Conservation (phyloP, 2,888 invertebrate species). For the Dryobotodes eremita region DNA sequence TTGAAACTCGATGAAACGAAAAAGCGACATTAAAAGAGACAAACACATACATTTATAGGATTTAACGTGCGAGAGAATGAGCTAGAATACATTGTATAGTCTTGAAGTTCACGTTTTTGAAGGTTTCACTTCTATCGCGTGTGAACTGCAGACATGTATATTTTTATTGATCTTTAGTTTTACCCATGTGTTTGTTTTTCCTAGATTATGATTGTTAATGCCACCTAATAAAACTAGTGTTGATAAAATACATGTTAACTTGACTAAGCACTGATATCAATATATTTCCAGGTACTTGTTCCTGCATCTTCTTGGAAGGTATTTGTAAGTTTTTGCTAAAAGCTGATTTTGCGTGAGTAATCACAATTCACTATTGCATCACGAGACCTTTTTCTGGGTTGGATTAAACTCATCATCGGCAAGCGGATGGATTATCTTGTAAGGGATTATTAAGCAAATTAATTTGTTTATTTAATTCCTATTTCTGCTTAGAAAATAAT, state of each 20-base stretch:
- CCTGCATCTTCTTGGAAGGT: slow-evolving; percentile 12
- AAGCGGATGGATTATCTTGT: slow-evolving; percentile 1
- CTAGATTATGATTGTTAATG: neutral
- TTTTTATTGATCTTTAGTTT: neutral
- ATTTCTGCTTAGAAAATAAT: slow-evolving; percentile 21
- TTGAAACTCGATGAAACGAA: no score
- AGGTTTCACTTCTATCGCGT: no score
- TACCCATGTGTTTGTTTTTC: neutral
- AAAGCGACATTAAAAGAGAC: no score
- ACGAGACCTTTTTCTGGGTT: slow-evolving; percentile 30
- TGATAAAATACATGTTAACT: neutral
- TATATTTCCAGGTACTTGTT: slow-evolving; percentile 49
- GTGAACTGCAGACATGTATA: no score
- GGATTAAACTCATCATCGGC: neutral
- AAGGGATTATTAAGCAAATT: slow-evolving; percentile 1
- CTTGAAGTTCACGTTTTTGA: no score
- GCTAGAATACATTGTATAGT: no score
- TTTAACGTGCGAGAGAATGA: no score
- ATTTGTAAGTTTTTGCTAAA: slow-evolving; percentile 13
- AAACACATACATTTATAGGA: no score
- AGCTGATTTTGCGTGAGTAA: slow-evolving; percentile 19
- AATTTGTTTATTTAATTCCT: slow-evolving; percentile 1
- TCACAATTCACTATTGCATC: slow-evolving; percentile 24
- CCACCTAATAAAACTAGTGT: neutral
- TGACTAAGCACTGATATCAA: slow-evolving; percentile 30